A percentile compares a stretch with the other conserved stretches of the same genome.
These are phyloP conservation scores for Pseudorectes ferrugineus DNA, from an alignment of 2,113 vertebrate species.

Conservation along the genomic window DNA sequence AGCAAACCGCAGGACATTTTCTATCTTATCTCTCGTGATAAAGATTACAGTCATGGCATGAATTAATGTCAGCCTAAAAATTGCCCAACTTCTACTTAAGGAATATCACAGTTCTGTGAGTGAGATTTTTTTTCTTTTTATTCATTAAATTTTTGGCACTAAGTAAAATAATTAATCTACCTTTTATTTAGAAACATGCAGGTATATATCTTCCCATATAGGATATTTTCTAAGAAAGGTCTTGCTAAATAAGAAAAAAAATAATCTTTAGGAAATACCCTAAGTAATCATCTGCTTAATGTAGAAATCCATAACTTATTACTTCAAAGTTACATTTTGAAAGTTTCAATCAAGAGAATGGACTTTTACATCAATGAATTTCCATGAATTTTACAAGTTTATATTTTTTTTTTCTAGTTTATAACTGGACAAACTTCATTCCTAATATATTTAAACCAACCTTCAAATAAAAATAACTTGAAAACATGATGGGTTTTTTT, in stretches of 20 bases:
- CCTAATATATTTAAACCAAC: background rate
- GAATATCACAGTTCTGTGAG: background rate
- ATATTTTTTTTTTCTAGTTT: background rate
- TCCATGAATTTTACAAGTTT: background rate
- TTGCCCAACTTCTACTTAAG: background rate
- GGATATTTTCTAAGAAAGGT: background rate
- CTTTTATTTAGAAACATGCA: background rate
- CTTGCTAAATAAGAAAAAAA: background rate
- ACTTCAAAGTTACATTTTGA: background rate
- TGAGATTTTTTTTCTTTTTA: background rate
- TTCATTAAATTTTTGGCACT: background rate
- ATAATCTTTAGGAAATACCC: background rate
- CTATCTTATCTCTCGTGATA: background rate
- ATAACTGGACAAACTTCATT: background rate
- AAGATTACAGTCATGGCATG: background rate
- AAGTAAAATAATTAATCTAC: background rate
- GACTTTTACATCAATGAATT: background rate
- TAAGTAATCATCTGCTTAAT: background rate
- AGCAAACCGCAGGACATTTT: conserved; percentile 1
- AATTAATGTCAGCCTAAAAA: background rate
- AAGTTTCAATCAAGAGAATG: background rate
- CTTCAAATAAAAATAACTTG: background rate
- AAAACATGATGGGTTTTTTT: rapidly evolving
- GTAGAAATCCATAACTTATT: background rate
- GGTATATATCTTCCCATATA: background rate